Evolutionary conservation across 2,888 invertebrate species (phyloP).

Genomic region (Idaea biselata): DNA sequence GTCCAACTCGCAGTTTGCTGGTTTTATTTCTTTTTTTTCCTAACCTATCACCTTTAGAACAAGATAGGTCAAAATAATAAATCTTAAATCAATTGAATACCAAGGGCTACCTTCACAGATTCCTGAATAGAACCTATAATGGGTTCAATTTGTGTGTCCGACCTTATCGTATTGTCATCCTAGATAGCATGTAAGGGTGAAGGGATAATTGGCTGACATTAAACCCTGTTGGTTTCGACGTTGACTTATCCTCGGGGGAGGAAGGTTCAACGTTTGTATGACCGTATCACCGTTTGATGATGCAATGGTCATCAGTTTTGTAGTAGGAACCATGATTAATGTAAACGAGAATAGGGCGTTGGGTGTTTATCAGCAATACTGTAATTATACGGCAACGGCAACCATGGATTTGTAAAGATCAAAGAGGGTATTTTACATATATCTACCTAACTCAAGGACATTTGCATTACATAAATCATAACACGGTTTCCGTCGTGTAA

Average conservation of each 20-base stretch:
- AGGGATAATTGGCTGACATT: conserved; percentile 30
- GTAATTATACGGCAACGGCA: too few species aligned
- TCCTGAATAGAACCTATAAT: background rate
- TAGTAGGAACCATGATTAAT: background rate
- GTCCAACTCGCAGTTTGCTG: too few species aligned
- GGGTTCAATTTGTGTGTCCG: background rate
- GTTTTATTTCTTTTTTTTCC: background rate
- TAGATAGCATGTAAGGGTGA: conserved; percentile 16
- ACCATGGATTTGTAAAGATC: too few species aligned
- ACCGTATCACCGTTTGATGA: background rate
- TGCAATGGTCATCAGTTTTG: background rate
- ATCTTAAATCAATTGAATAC: background rate
- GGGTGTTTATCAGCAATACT: too few species aligned
- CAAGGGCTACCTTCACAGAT: background rate
- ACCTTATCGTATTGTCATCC: conserved; percentile 1
- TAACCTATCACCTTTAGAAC: background rate
- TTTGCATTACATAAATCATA: too few species aligned
- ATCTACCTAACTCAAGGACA: too few species aligned
- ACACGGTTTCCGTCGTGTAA: too few species aligned
- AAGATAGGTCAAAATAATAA: background rate
- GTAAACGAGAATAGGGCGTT: too few species aligned
- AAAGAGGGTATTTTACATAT: too few species aligned
- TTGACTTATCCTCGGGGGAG: conserved; percentile 21
- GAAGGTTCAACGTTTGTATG: background rate
- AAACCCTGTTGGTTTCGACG: conserved; percentile 22